phyloP scores from a whole-genome alignment of 1,140 invertebrate species.

The Antheraea pernyi region DNA sequence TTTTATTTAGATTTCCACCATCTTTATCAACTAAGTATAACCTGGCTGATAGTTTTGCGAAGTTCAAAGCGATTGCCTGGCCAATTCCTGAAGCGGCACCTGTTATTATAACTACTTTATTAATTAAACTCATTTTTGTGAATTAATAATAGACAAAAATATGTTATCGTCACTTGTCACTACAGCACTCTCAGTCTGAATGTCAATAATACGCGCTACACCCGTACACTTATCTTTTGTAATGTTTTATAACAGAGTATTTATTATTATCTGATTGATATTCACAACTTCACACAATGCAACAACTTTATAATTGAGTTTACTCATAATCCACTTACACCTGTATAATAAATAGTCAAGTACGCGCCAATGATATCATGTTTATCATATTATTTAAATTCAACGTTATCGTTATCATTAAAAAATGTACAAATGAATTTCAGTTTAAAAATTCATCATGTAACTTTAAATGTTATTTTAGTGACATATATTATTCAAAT shows the following conservation, averaged over 20 bases:
- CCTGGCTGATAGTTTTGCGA: constrained; percentile 40
- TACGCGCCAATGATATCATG: not conserved
- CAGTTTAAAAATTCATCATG: not conserved
- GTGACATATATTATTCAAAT: too few relatives aligned
- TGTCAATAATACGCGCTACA: not conserved
- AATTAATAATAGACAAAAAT: not conserved
- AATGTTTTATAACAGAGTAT: not conserved
- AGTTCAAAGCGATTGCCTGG: constrained; percentile 32
- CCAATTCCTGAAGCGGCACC: constrained; percentile 43
- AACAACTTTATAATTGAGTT: not conserved
- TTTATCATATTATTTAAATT: not conserved
- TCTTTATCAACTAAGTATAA: constrained; percentile 35
- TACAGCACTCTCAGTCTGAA: not conserved
- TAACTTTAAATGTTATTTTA: not conserved
- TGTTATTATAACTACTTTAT: constrained; percentile 44
- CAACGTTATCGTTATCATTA: not conserved
- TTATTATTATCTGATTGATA: not conserved
- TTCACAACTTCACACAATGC: too few relatives aligned
- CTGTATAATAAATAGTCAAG: not conserved
- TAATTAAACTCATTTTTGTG: constrained; percentile 36
- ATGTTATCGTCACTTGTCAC: not conserved
- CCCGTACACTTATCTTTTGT: not conserved
- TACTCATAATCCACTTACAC: not conserved
- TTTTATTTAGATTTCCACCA: constrained; percentile 25
- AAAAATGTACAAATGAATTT: not conserved